Evolutionary conservation across 1,140 invertebrate genomes (phyloP).

Genomic region (Drosophila nikananu): DNA sequence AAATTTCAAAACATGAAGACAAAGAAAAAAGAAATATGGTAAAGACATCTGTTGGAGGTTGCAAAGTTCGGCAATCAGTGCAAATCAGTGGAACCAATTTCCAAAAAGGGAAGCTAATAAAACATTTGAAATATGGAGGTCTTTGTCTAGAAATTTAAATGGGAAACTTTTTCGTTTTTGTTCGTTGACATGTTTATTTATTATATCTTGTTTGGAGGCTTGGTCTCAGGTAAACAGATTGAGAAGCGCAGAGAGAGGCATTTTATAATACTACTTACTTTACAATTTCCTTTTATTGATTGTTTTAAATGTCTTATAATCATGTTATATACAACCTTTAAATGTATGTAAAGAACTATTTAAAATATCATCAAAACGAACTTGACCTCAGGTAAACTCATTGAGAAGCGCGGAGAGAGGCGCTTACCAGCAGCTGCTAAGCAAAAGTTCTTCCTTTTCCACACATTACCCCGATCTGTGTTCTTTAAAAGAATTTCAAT

Average conservation of each 20-base stretch:
- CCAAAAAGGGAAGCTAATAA: background rate
- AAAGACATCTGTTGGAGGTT: conserved; percentile 24
- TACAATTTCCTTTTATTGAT: too few species aligned
- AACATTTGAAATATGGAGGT: conserved; percentile 1
- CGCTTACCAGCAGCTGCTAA: background rate
- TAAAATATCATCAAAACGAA: background rate
- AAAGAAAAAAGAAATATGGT: background rate
- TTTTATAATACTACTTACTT: background rate
- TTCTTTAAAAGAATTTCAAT: conserved; percentile 12
- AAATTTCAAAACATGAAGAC: conserved; percentile 13
- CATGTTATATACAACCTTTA: background rate
- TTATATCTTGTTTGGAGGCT: background rate
- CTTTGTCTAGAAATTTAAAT: background rate
- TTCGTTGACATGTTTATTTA: background rate
- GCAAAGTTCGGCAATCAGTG: conserved; percentile 53
- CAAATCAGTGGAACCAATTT: conserved; percentile 12
- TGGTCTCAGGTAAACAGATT: background rate
- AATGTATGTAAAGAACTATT: too few species aligned
- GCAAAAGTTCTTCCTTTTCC: background rate
- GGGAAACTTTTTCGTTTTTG: background rate
- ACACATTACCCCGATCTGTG: background rate
- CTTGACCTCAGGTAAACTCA: background rate
- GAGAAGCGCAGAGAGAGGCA: background rate
- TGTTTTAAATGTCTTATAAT: background rate
- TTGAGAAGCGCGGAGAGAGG: background rate